phyloP scores from a whole-genome alignment of 2,797 vertebrate species.

The Galaxias olidus region DNA sequence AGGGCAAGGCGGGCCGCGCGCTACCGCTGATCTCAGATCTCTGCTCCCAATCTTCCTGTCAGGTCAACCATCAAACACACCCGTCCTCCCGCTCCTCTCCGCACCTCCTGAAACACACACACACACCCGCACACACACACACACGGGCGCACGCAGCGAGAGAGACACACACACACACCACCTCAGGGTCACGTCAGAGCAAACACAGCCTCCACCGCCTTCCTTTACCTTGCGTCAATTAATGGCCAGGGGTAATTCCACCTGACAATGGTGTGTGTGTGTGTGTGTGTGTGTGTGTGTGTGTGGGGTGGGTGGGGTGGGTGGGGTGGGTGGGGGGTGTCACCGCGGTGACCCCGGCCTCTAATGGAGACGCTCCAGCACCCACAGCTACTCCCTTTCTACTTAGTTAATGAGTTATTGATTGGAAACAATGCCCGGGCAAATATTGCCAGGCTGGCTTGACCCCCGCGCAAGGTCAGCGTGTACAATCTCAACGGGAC shows the following conservation, averaged over 20 bases:
- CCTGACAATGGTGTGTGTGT: slow-evolving; percentile 97
- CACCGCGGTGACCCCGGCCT: slow-evolving; percentile 86
- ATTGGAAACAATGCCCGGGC: slow-evolving; percentile 98
- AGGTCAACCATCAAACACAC: slow-evolving; percentile 98
- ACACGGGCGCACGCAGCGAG: slow-evolving; percentile 26
- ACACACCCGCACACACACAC: slow-evolving; percentile 49
- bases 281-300: too few relatives aligned
- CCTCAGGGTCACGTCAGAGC: slow-evolving; percentile 75
- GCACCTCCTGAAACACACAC: slow-evolving; percentile 38
- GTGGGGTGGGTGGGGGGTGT: slow-evolving; percentile 64
- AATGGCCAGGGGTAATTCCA: slow-evolving; percentile 97
- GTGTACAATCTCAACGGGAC: slow-evolving; percentile 79
- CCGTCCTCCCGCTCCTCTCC: slow-evolving; percentile 74
- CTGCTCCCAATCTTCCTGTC: slow-evolving; percentile 97
- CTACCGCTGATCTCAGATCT: slow-evolving; percentile 73
- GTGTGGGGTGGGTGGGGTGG: too few relatives aligned
- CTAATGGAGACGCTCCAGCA: slow-evolving; percentile 90
- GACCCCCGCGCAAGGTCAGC: slow-evolving; percentile 85
- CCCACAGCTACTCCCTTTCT: slow-evolving; percentile 93
- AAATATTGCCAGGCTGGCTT: slow-evolving; percentile 94
- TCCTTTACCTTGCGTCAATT: slow-evolving; percentile 93
- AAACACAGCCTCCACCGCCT: slow-evolving; percentile 70
- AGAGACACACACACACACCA: slow-evolving; percentile 41
- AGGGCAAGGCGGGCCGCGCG: too few relatives aligned
- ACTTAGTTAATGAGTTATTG: slow-evolving; percentile 99